Percentiles rank a stretch among this genome's conserved stretches.
These are phyloP conservation scores for Saccostrea glomerata DNA, from an alignment of 1,140 invertebrate species.

Conservation along the genomic window DNA sequence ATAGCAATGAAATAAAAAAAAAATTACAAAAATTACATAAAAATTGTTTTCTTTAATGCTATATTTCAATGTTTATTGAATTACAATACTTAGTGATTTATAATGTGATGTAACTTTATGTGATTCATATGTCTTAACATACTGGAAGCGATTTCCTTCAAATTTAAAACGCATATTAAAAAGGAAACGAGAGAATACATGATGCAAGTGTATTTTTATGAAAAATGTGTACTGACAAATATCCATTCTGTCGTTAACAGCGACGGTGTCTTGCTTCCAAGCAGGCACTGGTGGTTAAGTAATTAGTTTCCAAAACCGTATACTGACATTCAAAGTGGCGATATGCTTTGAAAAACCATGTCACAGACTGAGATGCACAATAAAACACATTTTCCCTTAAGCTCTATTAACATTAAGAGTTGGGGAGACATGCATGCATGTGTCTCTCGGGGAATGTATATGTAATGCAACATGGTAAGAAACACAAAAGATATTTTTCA, in stretches of 20 bases:
- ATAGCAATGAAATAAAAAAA: too few species aligned
- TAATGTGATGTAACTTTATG: too few species aligned
- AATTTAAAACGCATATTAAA: too few species aligned
- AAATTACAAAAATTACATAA: too few species aligned
- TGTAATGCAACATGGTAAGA: not conserved
- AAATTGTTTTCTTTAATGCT: too few species aligned
- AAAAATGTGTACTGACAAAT: not conserved
- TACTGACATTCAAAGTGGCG: not conserved
- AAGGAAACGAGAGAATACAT: too few species aligned
- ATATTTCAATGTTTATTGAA: too few species aligned
- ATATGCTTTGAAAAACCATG: not conserved
- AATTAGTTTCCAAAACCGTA: not conserved
- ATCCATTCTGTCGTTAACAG: not conserved
- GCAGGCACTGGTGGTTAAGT: not conserved
- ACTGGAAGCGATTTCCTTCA: too few species aligned
- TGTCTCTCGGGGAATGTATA: not conserved
- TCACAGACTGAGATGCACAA: not conserved
- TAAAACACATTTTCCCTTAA: not conserved
- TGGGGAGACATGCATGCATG: not conserved
- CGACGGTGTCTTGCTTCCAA: constrained; percentile 1
- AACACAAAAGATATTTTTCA: not conserved
- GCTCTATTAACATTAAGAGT: not conserved
- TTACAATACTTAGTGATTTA: too few species aligned
- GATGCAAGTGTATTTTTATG: too few species aligned
- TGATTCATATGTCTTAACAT: too few species aligned